Evolutionary conservation across 2,888 invertebrate species (phyloP).

Genomic region (Melanophora roralis): DNA sequence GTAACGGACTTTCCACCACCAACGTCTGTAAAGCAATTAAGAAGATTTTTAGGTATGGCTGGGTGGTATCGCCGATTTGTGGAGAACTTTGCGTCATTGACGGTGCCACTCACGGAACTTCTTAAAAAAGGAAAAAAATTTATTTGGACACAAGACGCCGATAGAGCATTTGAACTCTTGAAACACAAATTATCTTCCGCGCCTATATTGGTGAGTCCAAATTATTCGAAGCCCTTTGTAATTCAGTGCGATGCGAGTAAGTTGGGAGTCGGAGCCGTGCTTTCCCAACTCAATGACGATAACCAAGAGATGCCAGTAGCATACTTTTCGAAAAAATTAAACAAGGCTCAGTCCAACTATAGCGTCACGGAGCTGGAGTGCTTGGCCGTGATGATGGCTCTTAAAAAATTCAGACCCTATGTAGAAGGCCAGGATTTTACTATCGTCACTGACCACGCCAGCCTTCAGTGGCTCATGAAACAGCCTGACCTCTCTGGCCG

Average conservation of each 20-base stretch:
- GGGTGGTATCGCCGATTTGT: neutral
- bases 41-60: too few relatives aligned
- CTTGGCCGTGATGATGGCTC: slow-evolving; percentile 49
- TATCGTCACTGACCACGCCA: neutral
- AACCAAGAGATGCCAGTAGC: slow-evolving; percentile 44
- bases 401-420: slow-evolving; percentile 49
- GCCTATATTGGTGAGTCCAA: slow-evolving; percentile 44
- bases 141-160: neutral
- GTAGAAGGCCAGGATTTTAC: slow-evolving; percentile 29
- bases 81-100: neutral
- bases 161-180: neutral
- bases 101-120: slow-evolving; percentile 4
- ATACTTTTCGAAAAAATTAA: slow-evolving; percentile 50
- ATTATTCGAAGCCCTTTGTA: slow-evolving; percentile 29
- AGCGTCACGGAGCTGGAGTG: slow-evolving; percentile 58
- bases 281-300: slow-evolving; percentile 36
- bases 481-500: neutral
- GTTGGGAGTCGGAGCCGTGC: slow-evolving; percentile 43
- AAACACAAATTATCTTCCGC: slow-evolving; percentile 14
- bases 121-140: neutral
- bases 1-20: too few relatives aligned
- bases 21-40: too few relatives aligned
- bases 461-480: too few relatives aligned
- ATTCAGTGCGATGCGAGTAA: slow-evolving; percentile 58
- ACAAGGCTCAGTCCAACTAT: slow-evolving; percentile 51